These are phyloP conservation scores for Conus canariensis DNA, from an alignment of 2,888 invertebrate species.

Conservation along the genomic window DNA sequence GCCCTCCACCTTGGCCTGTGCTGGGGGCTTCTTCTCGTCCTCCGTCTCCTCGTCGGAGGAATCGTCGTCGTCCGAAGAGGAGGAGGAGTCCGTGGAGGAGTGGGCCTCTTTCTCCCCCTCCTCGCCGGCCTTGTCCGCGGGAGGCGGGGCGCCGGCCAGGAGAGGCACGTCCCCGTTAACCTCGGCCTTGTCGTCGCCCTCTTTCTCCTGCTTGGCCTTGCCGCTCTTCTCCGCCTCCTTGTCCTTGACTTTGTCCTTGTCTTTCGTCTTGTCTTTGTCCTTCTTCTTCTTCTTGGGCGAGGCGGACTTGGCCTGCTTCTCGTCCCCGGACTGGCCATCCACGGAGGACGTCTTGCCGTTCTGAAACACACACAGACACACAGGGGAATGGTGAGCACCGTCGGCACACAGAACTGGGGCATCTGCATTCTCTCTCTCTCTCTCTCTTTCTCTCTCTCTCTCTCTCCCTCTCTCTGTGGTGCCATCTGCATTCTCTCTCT, in stretches of 20 bases:
- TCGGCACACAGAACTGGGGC: too few relatives aligned
- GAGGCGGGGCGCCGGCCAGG: background rate
- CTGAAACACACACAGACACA: conserved; percentile 22
- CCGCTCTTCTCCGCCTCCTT: background rate
- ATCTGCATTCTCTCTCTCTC: background rate
- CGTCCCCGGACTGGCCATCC: conserved; percentile 41
- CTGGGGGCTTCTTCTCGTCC: conserved; percentile 28
- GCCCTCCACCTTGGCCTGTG: background rate
- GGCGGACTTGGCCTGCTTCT: conserved; percentile 15
- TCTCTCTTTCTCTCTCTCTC: background rate
- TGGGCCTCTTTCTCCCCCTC: background rate
- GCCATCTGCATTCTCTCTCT: too few relatives aligned
- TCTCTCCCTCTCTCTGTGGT: background rate
- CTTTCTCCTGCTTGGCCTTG: conserved; percentile 7
- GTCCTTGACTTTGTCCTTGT: conserved; percentile 19
- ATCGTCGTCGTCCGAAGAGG: conserved; percentile 39
- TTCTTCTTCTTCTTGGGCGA: conserved; percentile 35
- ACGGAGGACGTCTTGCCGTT: conserved; percentile 37
- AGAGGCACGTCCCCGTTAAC: conserved; percentile 9
- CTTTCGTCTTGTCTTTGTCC: conserved; percentile 30
- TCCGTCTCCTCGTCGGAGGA: conserved; percentile 51
- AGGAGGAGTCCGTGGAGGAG: conserved; percentile 35
- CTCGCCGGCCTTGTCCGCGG: background rate
- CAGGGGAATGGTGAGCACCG: background rate
- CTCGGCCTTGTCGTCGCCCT: conserved; percentile 2